These are phyloP conservation scores for Aplidium turbinatum DNA, from an alignment of 23 tunicate species.

Conservation along the genomic window DNA sequence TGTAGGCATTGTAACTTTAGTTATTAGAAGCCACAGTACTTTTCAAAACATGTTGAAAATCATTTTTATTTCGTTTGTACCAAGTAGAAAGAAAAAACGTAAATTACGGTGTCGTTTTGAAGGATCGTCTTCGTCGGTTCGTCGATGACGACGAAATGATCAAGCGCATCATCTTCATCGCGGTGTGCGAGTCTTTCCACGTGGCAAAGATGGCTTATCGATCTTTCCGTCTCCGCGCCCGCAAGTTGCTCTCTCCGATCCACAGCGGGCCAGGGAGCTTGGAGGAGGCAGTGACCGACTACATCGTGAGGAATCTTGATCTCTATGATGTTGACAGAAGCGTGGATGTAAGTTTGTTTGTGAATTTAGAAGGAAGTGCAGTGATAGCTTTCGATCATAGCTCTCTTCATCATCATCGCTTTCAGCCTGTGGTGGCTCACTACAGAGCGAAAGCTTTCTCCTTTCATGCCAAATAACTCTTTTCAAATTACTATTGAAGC, in stretches of 20 bases:
- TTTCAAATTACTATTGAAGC: no score
- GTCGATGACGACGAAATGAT: slow-evolving; percentile 96
- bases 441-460: background rate
- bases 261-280: slow-evolving; percentile 81
- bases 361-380: no score
- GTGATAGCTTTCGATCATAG: no score
- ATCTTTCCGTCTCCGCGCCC: slow-evolving; percentile 89
- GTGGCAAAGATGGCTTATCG: slow-evolving; percentile 94
- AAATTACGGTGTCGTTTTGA: background rate
- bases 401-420: no score
- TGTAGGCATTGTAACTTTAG: background rate
- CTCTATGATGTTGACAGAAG: slow-evolving; percentile 91
- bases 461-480: background rate
- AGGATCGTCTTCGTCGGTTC: slow-evolving; percentile 94
- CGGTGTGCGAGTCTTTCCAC: slow-evolving; percentile 87
- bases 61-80: background rate
- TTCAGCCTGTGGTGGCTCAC: no score
- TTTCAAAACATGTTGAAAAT: background rate
- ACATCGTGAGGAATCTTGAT: slow-evolving; percentile 95
- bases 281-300: slow-evolving; percentile 95
- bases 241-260: slow-evolving; percentile 73
- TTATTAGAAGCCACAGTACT: background rate
- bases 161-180: slow-evolving; percentile 92
- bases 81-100: background rate
- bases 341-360: slow-evolving; percentile 83